Base-by-base conservation (phyloP, 2,797 vertebrate genomes). In the Toxotes lorentzi region DNA sequence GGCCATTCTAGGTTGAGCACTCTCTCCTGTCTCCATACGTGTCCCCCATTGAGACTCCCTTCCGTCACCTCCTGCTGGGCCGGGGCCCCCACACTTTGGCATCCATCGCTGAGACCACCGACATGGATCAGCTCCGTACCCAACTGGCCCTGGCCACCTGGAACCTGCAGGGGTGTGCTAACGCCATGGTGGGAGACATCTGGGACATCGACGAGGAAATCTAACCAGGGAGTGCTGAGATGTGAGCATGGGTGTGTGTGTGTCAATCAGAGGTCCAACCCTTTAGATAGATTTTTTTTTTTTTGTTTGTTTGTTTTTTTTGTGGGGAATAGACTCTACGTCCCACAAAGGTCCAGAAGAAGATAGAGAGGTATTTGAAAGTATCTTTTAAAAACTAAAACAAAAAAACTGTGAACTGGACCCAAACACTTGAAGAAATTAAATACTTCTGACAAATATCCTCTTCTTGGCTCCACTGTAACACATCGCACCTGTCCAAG, bases 41-140 rank as follows among this genome's bases (percentile, higher is more conserved):
- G 3, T 97, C 97, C 0, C 93, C 96, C 2, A 86, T 81, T 38
- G 95, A 96, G 0, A 70, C 84, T 48, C 97, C 98, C 4, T 97
- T 97, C 91, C 97, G 98, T 6, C 98, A 99, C 85, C 91, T 99
- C 88, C 85, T 99, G 86, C 95, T 96, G 0, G 98, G 98, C 34
- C 93, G 58, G 0, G 97, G 98, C 47, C 10, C 90, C 73, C 96
- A 98, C 93, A 99, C 98, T 0, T 16, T 98, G 78, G 51, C 89
- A 0, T 95, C 96, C 61, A 83, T 99, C 74, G 69, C 94, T 12
- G 89, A 95, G 14, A 79, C 81, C 0, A 81, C 91, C 1, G 87
- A 97, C 4, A 59, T 89, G 66, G 69, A 92, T 0, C 0, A 93
- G 48, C 90, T 98, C 67, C 96, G 68, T 86, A 95, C 93, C 85